Percentiles rank a stretch among this genome's conserved stretches.
Evolutionary conservation across 2,113 vertebrate species (phyloP).

Genomic region (Dasyornis broadbenti): DNA sequence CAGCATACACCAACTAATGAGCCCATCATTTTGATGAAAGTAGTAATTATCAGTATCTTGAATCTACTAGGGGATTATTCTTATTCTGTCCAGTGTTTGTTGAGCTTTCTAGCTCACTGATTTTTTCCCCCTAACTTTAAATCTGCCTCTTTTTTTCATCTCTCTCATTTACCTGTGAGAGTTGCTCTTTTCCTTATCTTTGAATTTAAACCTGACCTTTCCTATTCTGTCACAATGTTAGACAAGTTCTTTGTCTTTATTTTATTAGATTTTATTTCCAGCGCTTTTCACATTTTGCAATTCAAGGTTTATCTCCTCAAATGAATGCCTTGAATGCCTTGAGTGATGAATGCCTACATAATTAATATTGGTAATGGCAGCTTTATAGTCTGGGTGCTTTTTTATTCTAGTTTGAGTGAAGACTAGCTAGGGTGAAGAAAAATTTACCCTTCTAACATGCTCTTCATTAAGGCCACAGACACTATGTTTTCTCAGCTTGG

Average conservation of each 20-base stretch:
- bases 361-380: neutral
- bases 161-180: neutral
- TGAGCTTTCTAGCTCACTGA: neutral
- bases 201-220: slow-evolving; percentile 12
- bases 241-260: neutral
- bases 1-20: accelerated
- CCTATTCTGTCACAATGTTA: neutral
- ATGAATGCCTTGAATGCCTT: neutral
- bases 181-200: neutral
- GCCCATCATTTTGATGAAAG: neutral
- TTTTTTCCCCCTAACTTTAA: accelerated
- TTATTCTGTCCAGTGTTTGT: neutral
- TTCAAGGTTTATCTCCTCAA: neutral
- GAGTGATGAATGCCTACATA: neutral
- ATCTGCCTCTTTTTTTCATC: neutral
- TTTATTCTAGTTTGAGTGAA: neutral
- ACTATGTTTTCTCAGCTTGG: neutral
- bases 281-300: neutral
- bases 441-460: neutral
- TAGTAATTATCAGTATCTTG: neutral
- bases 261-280: neutral
- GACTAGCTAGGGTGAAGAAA: neutral
- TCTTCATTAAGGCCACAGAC: neutral
- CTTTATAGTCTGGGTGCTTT: neutral
- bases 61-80: neutral